Evolutionary conservation across 2,888 invertebrate genomes (phyloP), one percentile per base, ranked within the genome.

Genomic region (Ethmia dodecea): DNA sequence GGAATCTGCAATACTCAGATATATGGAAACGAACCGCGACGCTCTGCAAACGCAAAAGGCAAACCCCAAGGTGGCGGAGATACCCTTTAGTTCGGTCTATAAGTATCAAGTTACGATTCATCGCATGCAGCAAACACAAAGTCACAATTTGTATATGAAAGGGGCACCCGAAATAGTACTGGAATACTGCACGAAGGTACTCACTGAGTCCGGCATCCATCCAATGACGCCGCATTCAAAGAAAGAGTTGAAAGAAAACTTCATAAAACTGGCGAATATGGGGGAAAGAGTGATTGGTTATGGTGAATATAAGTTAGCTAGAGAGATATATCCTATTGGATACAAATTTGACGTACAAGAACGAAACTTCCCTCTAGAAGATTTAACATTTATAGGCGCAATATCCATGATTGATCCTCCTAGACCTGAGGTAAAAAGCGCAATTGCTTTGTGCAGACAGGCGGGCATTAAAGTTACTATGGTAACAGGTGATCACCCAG

Each of bases 241-340:
- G 47, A 80, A 87, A 34, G 79, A 87, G 31, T 78, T 92, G 13
- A 89, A 90, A 56, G 80, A 87, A 30, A 89, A 91, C 33, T 94
- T 95, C 63, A 87, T 91, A 35, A 93, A 93, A 65, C 72, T 97
- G 36, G 96, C 95, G 35, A 93, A 93, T 47, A 90, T 94, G 70
- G 96, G 96, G 14, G 96, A 96, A 70, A 88, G 96, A 38, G 95
- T 96, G 1, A 84, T 95, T 31, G 94, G 94, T 11, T 96, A 96
- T 72, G 94, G 94, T 54, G 94, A 95, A 68, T 79, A 88, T 1
- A 53, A 78, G 14, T 77, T 96, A 22, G 89, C 91, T 0, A 47
- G 83, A 15, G 79, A 74, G 3, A 33, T 42, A 2, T 88, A 64
- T 59, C 90, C 90, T 1, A 55, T 69, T 5, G 89, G 87, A 14